These are phyloP conservation scores for Auanema sp. DNA, from an alignment of 2,888 invertebrate genomes.

Conservation along the genomic window DNA sequence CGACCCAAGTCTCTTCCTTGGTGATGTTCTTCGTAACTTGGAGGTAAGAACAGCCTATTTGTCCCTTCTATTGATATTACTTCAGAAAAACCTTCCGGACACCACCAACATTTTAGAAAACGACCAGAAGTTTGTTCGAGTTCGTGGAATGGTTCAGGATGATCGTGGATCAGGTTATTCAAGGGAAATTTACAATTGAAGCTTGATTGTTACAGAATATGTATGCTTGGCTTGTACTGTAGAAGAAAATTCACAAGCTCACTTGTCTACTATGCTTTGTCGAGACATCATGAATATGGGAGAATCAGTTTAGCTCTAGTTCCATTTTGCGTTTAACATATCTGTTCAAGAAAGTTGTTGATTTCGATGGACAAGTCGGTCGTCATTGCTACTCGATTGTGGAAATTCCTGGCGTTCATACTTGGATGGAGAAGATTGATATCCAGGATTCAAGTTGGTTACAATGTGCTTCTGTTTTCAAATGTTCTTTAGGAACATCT, in stretches of 20 bases:
- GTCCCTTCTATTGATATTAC: no score
- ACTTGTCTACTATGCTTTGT: slow-evolving; percentile 8
- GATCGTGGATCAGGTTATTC: slow-evolving; percentile 4
- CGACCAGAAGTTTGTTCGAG: slow-evolving; percentile 4
- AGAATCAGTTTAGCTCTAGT: background rate
- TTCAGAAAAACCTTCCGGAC: no score
- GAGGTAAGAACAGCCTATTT: no score
- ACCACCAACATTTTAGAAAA: no score
- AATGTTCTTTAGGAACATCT: background rate
- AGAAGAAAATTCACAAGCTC: slow-evolving; percentile 3
- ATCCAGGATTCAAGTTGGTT: background rate
- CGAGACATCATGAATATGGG: slow-evolving; percentile 10
- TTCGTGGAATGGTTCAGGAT: slow-evolving; percentile 15
- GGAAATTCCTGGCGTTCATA: slow-evolving; percentile 13
- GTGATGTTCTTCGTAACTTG: no score
- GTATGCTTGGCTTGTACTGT: slow-evolving; percentile 1
- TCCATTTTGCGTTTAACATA: no score
- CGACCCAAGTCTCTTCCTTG: no score
- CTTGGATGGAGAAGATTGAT: background rate
- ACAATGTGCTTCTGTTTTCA: no score
- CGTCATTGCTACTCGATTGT: slow-evolving; percentile 9
- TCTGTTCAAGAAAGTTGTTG: slow-evolving; percentile 11
- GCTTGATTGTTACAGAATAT: slow-evolving; percentile 9
- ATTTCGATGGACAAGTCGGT: background rate
- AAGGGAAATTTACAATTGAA: background rate